Conservation (phyloP, 1,140 invertebrate genomes). For the Sycobia sp. region DNA sequence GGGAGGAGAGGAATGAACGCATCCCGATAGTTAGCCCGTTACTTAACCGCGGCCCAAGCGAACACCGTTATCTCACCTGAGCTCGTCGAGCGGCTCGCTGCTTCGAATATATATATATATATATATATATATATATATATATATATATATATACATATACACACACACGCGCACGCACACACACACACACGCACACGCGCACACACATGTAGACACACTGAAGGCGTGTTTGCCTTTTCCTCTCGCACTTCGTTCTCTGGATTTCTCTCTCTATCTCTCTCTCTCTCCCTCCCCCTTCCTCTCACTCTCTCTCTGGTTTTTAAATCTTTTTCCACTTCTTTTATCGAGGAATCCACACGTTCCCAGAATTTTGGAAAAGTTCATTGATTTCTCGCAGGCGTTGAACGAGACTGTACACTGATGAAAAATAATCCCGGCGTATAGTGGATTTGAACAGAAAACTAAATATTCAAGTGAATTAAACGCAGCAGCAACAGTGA, state of each 20-base stretch:
- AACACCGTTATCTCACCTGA: conserved; percentile 61
- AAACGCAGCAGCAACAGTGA: too few species aligned
- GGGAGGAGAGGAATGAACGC: neutral
- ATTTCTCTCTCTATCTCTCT: too few species aligned
- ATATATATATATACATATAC: too few species aligned
- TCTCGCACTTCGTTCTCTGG: neutral
- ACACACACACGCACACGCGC: neutral
- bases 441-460: too few species aligned
- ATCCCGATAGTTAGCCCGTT: conserved; percentile 52
- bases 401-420: too few species aligned
- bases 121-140: too few species aligned
- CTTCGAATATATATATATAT: too few species aligned
- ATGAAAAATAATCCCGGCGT: too few species aligned
- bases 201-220: conserved; percentile 8
- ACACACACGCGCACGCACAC: neutral
- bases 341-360: neutral
- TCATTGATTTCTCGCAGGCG: neutral
- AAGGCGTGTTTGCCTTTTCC: neutral
- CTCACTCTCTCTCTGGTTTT: too few species aligned
- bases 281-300: neutral
- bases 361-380: conserved; percentile 18
- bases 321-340: too few species aligned
- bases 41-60: conserved; percentile 54
- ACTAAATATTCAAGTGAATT: too few species aligned
- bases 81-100: neutral